Evolutionary conservation across 2,113 vertebrate genomes (phyloP).

Genomic region (Caranx melampygus): DNA sequence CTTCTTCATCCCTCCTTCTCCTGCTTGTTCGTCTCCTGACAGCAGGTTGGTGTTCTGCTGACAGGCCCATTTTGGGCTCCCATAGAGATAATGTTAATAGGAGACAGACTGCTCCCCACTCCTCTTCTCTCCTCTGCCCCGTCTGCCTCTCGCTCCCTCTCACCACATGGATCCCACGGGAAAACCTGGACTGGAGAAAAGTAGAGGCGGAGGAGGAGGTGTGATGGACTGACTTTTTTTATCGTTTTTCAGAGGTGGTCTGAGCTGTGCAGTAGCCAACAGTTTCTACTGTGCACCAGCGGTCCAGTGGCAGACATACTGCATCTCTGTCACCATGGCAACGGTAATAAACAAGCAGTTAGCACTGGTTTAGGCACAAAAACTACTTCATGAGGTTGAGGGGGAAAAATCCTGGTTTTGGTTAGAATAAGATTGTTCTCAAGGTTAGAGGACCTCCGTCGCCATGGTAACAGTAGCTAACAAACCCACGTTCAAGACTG

Average conservation of each 20-base stretch:
- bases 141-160: constrained; percentile 1
- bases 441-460: background rate
- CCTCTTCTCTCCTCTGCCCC: constrained; percentile 4
- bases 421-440: too few relatives aligned
- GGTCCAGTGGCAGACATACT: too few relatives aligned
- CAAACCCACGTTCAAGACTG: too few relatives aligned
- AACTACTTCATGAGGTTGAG: too few relatives aligned
- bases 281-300: too few relatives aligned
- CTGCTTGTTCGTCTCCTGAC: constrained; percentile 58
- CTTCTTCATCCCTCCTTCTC: constrained; percentile 44
- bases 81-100: constrained; percentile 69
- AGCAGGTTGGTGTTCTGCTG: constrained; percentile 66
- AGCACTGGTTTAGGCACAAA: too few relatives aligned
- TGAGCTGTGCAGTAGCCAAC: constrained; percentile 9
- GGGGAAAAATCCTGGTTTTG: too few relatives aligned
- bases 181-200: constrained; percentile 29
- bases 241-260: constrained; percentile 41
- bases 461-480: background rate
- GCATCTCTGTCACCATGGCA: too few relatives aligned
- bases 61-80: constrained; percentile 66
- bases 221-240: constrained; percentile 51
- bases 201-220: constrained; percentile 19
- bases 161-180: constrained; percentile 39
- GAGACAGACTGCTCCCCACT: constrained; percentile 62
- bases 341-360: too few relatives aligned